A percentile compares a stretch with the other conserved stretches of the same genome.
Conservation (phyloP, 2,888 invertebrate genomes). For the Pterostichus madidus region DNA sequence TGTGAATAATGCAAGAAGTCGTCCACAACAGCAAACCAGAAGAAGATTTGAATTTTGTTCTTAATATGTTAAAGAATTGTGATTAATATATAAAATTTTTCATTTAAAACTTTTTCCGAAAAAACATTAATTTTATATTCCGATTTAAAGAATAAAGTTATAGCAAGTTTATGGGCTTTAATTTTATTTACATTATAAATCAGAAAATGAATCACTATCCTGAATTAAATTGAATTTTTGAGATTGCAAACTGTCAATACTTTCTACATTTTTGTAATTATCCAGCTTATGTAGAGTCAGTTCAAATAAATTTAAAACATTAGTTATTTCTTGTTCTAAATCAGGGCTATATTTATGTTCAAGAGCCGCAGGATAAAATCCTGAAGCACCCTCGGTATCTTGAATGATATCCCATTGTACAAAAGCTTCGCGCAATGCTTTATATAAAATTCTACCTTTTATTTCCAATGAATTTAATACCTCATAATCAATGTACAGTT, state of each 20-base stretch:
- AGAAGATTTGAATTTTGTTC: constrained; percentile 37
- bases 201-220: constrained; percentile 1
- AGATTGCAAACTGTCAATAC: not conserved
- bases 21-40: not conserved
- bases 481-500: constrained; percentile 64
- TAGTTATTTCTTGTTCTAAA: constrained; percentile 42
- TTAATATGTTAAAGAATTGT: not conserved
- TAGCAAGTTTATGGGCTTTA: too few species aligned
- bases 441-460: constrained; percentile 62
- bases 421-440: constrained; percentile 66
- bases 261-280: constrained; percentile 20
- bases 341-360: constrained; percentile 38
- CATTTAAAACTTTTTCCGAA: too few species aligned
- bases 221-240: not conserved
- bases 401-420: constrained; percentile 67
- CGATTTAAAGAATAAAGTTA: too few species aligned
- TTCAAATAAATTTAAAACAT: constrained; percentile 55
- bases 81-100: too few species aligned
- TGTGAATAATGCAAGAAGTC: not conserved
- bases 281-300: constrained; percentile 32
- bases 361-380: constrained; percentile 31
- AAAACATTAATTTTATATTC: too few species aligned
- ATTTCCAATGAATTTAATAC: constrained; percentile 52
- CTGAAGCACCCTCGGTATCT: constrained; percentile 66
- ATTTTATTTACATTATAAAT: not conserved